Conservation (phyloP, 2,888 invertebrate genomes). For the Eupithecia exiguata region DNA sequence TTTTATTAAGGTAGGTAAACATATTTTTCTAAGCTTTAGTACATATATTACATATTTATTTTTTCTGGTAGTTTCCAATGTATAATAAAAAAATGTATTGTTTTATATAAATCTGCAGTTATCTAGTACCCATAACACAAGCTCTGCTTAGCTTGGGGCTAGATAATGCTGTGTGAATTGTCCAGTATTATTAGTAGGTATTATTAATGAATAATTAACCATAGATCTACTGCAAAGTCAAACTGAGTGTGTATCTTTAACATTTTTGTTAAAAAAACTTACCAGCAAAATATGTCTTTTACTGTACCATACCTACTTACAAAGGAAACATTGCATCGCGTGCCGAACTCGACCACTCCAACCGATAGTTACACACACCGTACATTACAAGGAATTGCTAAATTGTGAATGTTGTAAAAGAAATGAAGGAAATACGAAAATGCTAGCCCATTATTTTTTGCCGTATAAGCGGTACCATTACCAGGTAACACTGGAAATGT, state of each 20-base stretch:
- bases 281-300: neutral
- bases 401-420: conserved; percentile 4
- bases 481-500: neutral
- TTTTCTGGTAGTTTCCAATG: too few relatives aligned
- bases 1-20: neutral
- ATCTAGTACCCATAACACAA: too few relatives aligned
- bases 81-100: too few relatives aligned
- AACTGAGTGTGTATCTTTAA: too few relatives aligned
- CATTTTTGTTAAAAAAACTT: neutral
- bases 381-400: conserved; percentile 1
- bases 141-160: too few relatives aligned
- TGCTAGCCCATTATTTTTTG: neutral
- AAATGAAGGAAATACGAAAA: neutral
- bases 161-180: too few relatives aligned
- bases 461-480: neutral
- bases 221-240: too few relatives aligned
- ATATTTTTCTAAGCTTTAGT: neutral
- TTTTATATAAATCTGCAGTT: too few relatives aligned
- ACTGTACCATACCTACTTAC: neutral
- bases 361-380: neutral
- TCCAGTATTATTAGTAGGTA: too few relatives aligned
- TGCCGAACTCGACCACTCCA: neutral
- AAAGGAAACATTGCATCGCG: neutral
- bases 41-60: too few relatives aligned
- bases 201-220: too few relatives aligned